These are phyloP conservation scores for Anaspis maculata DNA, from an alignment of 2,888 invertebrate species.

Conservation along the genomic window DNA sequence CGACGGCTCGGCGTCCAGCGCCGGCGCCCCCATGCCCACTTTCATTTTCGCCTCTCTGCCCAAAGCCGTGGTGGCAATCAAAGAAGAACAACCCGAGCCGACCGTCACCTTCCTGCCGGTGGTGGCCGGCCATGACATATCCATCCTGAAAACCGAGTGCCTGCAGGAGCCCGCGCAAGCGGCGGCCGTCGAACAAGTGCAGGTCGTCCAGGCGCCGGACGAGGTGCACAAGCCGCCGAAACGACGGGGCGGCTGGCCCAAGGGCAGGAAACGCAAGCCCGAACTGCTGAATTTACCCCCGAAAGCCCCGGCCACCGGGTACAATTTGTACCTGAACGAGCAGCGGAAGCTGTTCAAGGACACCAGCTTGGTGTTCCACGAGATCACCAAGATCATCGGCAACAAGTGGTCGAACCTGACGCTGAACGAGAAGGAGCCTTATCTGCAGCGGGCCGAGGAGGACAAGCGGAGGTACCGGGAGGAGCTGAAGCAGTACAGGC, in stretches of 20 bases:
- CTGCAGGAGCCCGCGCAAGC: constrained; percentile 14
- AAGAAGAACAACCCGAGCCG: not conserved
- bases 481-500: constrained; percentile 48
- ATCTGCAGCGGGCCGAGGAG: constrained; percentile 47
- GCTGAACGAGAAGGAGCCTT: constrained; percentile 47
- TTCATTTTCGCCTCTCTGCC: not conserved
- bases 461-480: constrained; percentile 50
- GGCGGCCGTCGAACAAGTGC: not conserved
- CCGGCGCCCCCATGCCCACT: not conserved
- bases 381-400: constrained; percentile 50
- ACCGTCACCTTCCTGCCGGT: not conserved
- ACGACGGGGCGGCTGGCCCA: constrained; percentile 52
- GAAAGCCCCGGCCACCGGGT: constrained; percentile 51
- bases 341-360: constrained; percentile 48
- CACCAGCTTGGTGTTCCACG: constrained; percentile 45
- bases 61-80: not conserved
- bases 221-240: constrained; percentile 33
- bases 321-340: constrained; percentile 49
- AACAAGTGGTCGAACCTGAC: constrained; percentile 50
- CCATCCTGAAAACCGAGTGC: not conserved
- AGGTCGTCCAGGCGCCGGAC: not conserved
- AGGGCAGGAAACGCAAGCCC: constrained; percentile 50
- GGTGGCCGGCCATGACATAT: not conserved
- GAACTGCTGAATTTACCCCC: constrained; percentile 45
- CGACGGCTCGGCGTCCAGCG: constrained; percentile 26